Evolutionary conservation across 2,113 vertebrate genomes (phyloP).

Genomic region (Notechis scutatus): DNA sequence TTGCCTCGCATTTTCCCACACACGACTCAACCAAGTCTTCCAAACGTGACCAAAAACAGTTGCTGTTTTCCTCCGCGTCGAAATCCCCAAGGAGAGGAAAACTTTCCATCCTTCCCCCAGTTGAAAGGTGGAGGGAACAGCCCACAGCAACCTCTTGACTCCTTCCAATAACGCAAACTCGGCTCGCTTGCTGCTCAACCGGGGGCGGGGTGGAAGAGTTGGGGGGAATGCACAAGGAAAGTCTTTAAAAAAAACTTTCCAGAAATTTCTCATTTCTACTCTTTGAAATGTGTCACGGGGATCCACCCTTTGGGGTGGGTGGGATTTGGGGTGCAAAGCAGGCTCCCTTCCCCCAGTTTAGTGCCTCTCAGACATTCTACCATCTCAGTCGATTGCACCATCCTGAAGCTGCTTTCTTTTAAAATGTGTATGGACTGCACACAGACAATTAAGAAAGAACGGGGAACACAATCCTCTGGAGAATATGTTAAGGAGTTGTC

Average conservation of each 20-base stretch:
- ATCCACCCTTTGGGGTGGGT: not conserved
- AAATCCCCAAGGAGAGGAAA: constrained; percentile 21
- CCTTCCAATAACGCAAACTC: constrained; percentile 3
- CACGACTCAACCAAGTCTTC: not conserved
- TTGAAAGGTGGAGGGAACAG: not conserved
- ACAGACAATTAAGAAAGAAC: not conserved
- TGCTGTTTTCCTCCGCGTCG: not conserved
- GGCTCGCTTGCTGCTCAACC: not conserved
- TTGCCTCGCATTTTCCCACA: constrained; percentile 19
- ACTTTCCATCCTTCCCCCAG: constrained; percentile 20
- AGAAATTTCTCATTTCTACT: not conserved
- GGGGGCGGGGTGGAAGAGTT: not conserved
- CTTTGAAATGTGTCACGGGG: not conserved
- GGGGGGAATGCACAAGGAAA: not conserved
- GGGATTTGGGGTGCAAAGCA: not conserved
- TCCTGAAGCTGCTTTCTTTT: not conserved
- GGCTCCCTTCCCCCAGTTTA: not conserved
- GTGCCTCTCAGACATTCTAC: not conserved
- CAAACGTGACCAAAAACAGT: constrained; percentile 14
- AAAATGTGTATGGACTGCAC: not conserved
- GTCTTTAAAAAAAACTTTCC: not conserved
- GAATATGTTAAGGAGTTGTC: not conserved
- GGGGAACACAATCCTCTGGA: not conserved
- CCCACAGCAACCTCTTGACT: not conserved
- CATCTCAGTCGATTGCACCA: not conserved